Percentiles rank a stretch among this genome's conserved stretches.
Conservation (phyloP, 2,888 invertebrate species). For the Cataglyphis livida region DNA sequence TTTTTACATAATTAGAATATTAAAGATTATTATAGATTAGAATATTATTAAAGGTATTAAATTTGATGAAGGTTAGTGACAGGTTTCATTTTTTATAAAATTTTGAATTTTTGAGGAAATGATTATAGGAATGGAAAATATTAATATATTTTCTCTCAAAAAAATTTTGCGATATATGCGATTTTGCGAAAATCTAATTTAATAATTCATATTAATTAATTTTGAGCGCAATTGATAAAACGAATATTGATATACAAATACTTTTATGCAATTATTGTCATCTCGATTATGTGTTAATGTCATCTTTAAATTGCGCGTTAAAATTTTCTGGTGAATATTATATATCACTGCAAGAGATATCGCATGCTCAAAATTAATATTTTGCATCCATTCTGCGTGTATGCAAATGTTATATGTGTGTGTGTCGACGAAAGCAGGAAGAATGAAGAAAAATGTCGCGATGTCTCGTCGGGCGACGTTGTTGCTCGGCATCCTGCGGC, state of each 20-base stretch:
- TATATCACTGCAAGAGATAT: background rate
- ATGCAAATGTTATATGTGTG: background rate
- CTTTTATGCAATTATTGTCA: background rate
- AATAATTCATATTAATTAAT: background rate
- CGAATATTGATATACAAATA: background rate
- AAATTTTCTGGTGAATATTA: background rate
- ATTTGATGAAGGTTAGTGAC: too few relatives aligned
- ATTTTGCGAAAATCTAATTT: background rate
- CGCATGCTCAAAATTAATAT: slow-evolving; percentile 6
- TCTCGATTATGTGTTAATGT: background rate
- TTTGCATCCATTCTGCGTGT: background rate
- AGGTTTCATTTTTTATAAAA: too few relatives aligned
- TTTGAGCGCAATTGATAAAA: background rate
- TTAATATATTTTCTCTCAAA: background rate
- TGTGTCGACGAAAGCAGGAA: slow-evolving; percentile 3
- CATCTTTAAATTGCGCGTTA: background rate
- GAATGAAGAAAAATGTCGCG: slow-evolving; percentile 52
- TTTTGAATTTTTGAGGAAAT: too few relatives aligned
- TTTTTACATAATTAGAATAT: too few relatives aligned
- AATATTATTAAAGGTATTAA: too few relatives aligned
- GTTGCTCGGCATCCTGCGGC: slow-evolving; percentile 26
- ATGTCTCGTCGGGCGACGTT: slow-evolving; percentile 27
- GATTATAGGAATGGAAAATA: background rate
- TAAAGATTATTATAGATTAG: too few relatives aligned
- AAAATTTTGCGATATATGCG: background rate